Evolutionary conservation across 2,888 invertebrate species (phyloP).

Genomic region (Laspeyria flexula): DNA sequence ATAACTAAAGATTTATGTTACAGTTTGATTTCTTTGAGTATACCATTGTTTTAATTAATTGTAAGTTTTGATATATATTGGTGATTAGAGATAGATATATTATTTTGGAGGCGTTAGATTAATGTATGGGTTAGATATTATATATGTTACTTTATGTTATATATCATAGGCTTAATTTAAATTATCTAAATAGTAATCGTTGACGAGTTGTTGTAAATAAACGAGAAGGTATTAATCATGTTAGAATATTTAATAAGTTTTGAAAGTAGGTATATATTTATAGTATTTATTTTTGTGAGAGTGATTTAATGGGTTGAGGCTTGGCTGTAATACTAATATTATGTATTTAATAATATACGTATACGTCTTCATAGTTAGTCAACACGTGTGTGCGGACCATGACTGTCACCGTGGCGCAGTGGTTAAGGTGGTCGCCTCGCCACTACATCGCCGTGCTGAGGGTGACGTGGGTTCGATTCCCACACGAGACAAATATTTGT

Average conservation of each 20-base stretch:
- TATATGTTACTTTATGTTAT: slow-evolving; percentile 31
- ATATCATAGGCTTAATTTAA: slow-evolving; percentile 32
- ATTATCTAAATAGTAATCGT: slow-evolving; percentile 33
- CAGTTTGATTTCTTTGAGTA: slow-evolving; percentile 35
- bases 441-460: no score
- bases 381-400: no score
- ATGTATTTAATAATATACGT: no score
- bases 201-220: slow-evolving; percentile 29
- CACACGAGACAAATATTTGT: no score
- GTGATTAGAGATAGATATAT: slow-evolving; percentile 56
- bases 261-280: background rate
- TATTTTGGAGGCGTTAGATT: slow-evolving; percentile 56
- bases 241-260: background rate
- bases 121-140: slow-evolving; percentile 39
- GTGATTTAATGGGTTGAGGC: background rate
- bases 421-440: no score
- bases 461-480: no score
- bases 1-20: slow-evolving; percentile 38
- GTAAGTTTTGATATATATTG: slow-evolving; percentile 45
- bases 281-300: no score
- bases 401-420: no score
- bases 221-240: slow-evolving; percentile 1
- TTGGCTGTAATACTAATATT: no score
- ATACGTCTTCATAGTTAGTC: no score
- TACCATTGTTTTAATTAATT: slow-evolving; percentile 49